phyloP scores from a whole-genome alignment of 2,888 invertebrate genomes.

The Imbricaverruca yamaguchii region DNA sequence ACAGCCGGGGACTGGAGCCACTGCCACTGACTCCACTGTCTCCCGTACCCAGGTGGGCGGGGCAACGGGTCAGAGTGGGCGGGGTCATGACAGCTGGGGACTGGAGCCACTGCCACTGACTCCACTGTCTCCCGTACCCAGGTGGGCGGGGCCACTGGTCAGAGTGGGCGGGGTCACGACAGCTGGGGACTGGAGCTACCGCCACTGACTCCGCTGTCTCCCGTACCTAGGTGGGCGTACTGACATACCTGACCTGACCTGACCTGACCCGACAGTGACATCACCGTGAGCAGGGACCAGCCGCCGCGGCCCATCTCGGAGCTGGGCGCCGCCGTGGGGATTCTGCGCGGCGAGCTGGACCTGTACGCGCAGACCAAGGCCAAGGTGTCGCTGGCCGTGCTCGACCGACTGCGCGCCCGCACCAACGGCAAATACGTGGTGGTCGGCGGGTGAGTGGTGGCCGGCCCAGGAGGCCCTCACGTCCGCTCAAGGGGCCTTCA shows the following conservation, averaged over 20 bases:
- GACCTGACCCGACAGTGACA: conserved; percentile 51
- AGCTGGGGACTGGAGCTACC: too few species aligned
- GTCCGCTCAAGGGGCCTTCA: too few species aligned
- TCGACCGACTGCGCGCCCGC: conserved; percentile 62
- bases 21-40: conserved; percentile 31
- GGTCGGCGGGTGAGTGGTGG: conserved; percentile 69
- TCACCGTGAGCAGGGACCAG: conserved; percentile 79
- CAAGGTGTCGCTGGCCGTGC: conserved; percentile 73
- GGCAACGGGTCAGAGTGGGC: too few species aligned
- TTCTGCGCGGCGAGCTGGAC: conserved; percentile 70
- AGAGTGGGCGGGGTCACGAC: too few species aligned
- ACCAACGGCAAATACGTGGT: conserved; percentile 85
- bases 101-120: too few species aligned
- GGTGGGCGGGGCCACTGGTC: too few species aligned
- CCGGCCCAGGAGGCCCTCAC: too few species aligned
- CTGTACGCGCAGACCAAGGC: conserved; percentile 91
- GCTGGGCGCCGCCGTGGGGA: conserved; percentile 75
- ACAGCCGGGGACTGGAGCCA: conserved; percentile 63
- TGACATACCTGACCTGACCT: too few species aligned
- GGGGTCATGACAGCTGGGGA: too few species aligned
- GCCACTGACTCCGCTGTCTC: too few species aligned
- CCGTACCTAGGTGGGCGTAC: too few species aligned
- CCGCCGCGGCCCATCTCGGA: conserved; percentile 71
- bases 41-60: neutral
- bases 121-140: too few species aligned